Conservation (phyloP, 2,888 invertebrate species). For the Chymomyza fuscimana region DNA sequence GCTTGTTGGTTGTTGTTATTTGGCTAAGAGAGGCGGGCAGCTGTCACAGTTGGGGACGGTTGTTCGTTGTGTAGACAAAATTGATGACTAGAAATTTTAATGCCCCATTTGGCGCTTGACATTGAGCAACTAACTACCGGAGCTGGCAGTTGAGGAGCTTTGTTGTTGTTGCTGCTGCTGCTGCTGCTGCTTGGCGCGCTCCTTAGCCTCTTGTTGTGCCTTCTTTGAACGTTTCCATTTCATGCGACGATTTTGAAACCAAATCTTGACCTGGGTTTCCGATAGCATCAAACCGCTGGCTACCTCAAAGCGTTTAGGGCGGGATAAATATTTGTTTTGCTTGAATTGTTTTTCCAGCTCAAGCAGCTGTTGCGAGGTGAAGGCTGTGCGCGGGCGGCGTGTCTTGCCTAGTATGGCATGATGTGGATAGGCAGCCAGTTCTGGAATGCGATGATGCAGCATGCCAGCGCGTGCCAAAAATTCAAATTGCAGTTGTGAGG, state of each 20-base stretch:
- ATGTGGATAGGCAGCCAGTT: slow-evolving; percentile 87
- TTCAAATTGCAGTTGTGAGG: slow-evolving; percentile 83
- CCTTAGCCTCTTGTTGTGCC: slow-evolving; percentile 92
- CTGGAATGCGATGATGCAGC: slow-evolving; percentile 93
- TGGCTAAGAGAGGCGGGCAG: slow-evolving; percentile 1
- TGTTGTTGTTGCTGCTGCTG: slow-evolving; percentile 61
- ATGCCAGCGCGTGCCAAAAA: slow-evolving; percentile 95
- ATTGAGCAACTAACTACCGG: slow-evolving; percentile 52
- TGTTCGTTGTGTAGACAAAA: slow-evolving; percentile 11
- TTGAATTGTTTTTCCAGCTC: slow-evolving; percentile 99
- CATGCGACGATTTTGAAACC: slow-evolving; percentile 99
- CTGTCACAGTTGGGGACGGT: slow-evolving; percentile 9
- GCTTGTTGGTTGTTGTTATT: neutral
- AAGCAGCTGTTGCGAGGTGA: slow-evolving; percentile 96
- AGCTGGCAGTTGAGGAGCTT: slow-evolving; percentile 20
- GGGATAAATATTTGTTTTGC: slow-evolving; percentile 98
- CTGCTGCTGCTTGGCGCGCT: slow-evolving; percentile 77
- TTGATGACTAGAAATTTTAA: slow-evolving; percentile 57
- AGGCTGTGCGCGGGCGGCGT: slow-evolving; percentile 96
- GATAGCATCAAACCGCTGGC: slow-evolving; percentile 98
- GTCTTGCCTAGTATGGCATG: slow-evolving; percentile 93
- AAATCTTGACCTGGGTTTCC: slow-evolving; percentile 98
- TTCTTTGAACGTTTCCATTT: slow-evolving; percentile 99
- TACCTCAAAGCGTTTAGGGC: slow-evolving; percentile 99
- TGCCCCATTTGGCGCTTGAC: neutral